phyloP scores from a whole-genome alignment of 2,113 vertebrate genomes.

The Drymodes brunneopygia region DNA sequence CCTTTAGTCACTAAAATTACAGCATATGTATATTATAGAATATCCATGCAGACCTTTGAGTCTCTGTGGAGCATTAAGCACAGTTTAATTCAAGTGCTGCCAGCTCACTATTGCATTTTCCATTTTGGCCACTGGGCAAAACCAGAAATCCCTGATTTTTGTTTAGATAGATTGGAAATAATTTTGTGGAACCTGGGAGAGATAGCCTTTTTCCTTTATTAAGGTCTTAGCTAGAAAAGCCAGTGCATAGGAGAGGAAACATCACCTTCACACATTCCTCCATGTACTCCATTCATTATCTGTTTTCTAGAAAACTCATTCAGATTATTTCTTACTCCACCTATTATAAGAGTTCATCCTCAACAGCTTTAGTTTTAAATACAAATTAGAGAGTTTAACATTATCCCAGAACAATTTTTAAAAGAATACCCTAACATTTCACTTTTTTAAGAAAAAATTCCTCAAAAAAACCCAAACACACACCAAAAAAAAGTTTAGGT shows the following conservation, averaged over 20 bases:
- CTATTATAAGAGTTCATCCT: neutral
- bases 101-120: neutral
- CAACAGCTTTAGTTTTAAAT: neutral
- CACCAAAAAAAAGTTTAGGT: neutral
- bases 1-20: neutral
- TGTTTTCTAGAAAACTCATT: neutral
- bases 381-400: neutral
- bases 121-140: neutral
- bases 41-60: neutral
- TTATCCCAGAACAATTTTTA: neutral
- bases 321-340: neutral
- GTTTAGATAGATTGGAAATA: neutral
- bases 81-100: neutral
- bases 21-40: neutral
- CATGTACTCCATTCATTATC: rapidly evolving
- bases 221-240: neutral
- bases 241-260: neutral
- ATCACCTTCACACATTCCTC: neutral
- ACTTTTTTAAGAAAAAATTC: neutral
- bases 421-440: neutral
- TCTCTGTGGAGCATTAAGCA: neutral
- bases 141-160: neutral
- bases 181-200: neutral
- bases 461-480: neutral
- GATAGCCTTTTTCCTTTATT: neutral